phyloP scores from a whole-genome alignment of 2,113 vertebrate genomes.

The Peromyscus maniculatus region DNA sequence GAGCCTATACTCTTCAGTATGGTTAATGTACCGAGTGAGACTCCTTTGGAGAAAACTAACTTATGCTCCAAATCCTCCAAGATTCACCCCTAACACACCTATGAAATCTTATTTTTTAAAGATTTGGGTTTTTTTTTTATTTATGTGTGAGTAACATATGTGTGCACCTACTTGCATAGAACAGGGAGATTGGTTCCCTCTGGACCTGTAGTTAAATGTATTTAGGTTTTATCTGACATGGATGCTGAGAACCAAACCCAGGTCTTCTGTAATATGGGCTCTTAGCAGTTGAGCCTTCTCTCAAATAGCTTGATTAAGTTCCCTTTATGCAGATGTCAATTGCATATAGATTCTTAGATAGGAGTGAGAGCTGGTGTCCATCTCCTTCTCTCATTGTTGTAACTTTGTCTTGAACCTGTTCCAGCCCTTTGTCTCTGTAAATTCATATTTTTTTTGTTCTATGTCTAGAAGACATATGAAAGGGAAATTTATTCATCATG shows the following conservation, averaged over 20 bases:
- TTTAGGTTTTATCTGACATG: background rate
- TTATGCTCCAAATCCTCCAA: background rate
- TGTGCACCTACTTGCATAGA: background rate
- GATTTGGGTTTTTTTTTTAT: background rate
- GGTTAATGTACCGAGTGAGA: background rate
- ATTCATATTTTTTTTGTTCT: background rate
- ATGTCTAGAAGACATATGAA: background rate
- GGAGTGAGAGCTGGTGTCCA: too few relatives aligned
- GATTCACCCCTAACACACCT: background rate
- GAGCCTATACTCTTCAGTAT: background rate
- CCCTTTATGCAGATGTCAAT: background rate
- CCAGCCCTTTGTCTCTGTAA: background rate
- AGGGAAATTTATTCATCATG: background rate
- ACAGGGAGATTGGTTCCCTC: accelerated
- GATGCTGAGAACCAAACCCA: background rate
- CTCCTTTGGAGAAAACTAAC: background rate
- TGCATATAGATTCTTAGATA: background rate
- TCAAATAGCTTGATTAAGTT: background rate
- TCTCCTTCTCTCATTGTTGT: background rate
- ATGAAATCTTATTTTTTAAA: background rate
- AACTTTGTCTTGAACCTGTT: background rate
- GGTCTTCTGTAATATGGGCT: background rate
- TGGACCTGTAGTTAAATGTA: too few relatives aligned
- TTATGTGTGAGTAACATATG: background rate
- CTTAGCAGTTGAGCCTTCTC: background rate